Base-by-base conservation (phyloP, 2,888 invertebrate genomes). In the Agrochola litura region DNA sequence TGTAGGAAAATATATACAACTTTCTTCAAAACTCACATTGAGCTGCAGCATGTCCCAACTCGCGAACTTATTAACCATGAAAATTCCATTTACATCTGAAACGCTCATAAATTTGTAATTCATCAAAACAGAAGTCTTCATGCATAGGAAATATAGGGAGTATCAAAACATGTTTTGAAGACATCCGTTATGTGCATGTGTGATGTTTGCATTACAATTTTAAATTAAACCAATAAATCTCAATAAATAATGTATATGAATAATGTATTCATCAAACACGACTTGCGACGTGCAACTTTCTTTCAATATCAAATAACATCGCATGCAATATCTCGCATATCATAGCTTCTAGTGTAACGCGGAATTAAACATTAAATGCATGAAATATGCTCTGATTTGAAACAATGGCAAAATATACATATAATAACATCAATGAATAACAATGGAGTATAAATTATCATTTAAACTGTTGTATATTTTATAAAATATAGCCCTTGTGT, bases 361-460 rank as follows among this genome's bases (percentile, higher is more conserved):
- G 87, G 89, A 92, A 92, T 93, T 92, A 94, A 92, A 95, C 95
- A 96, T 96, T 96, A 96, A 95, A 96, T 95, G 95, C 95, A 96
- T 96, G 95, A 96, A 96, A 96, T 96, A 96, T 96, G 96, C 96
- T 96, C 96, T 96, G 96, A 96, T 96, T 96, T 96, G 96, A 96
- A 96, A 96, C 96, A 96, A 96, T 96, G 96, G 96, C 95, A 93
- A 96, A 96, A 96, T 96, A 96, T 96, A 96, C 96, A 96, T 96
- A 96, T 96, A 96, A 96, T 96, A 96, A 96, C 96, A 96, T 96
- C 96, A 96, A 96, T 96, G 96, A 96, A 96, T 96, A 96, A 96
- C 96, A 96, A 96, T 96, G 96, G 96, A 92, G 95, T 96, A 96
- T 96, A 96, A 96, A 96, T 96, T 96, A 96, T 96, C 96, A 96